Evolutionary conservation across 1,140 invertebrate genomes (phyloP).

Genomic region (Drosophila lacteicornis): DNA sequence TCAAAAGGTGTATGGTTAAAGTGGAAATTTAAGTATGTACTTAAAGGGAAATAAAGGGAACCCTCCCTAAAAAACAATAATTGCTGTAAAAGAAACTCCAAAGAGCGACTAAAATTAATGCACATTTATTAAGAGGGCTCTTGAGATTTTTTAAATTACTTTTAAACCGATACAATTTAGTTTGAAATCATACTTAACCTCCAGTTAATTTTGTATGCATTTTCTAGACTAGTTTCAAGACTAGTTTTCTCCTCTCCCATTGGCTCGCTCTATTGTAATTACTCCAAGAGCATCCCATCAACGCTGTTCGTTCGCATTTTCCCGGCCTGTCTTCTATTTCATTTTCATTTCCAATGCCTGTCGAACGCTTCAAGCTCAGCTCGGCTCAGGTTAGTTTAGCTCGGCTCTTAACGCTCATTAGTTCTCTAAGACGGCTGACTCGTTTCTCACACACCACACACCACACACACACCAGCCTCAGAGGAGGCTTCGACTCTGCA

Average conservation of each 20-base stretch:
- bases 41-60: conserved; percentile 1
- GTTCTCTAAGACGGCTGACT: conserved; percentile 65
- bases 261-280: conserved; percentile 28
- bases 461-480: not conserved
- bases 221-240: not conserved
- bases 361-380: conserved; percentile 44
- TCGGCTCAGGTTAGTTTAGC: conserved; percentile 17
- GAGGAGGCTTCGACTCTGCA: conserved; percentile 56
- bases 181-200: not conserved
- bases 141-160: too few relatives aligned
- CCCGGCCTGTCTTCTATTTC: conserved; percentile 53
- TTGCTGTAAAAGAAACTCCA: too few relatives aligned
- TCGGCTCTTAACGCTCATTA: conserved; percentile 73
- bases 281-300: conserved; percentile 23
- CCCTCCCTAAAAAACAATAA: not conserved
- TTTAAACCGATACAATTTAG: not conserved
- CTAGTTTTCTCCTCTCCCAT: not conserved
- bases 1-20: not conserved
- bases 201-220: not conserved
- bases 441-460: conserved; percentile 73
- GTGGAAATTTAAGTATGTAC: conserved; percentile 10
- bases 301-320: conserved; percentile 29
- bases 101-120: too few relatives aligned
- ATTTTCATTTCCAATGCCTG: conserved; percentile 75
- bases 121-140: too few relatives aligned